These are phyloP conservation scores for Euglossa dilemma DNA, from an alignment of 1,140 invertebrate genomes.

Conservation along the genomic window DNA sequence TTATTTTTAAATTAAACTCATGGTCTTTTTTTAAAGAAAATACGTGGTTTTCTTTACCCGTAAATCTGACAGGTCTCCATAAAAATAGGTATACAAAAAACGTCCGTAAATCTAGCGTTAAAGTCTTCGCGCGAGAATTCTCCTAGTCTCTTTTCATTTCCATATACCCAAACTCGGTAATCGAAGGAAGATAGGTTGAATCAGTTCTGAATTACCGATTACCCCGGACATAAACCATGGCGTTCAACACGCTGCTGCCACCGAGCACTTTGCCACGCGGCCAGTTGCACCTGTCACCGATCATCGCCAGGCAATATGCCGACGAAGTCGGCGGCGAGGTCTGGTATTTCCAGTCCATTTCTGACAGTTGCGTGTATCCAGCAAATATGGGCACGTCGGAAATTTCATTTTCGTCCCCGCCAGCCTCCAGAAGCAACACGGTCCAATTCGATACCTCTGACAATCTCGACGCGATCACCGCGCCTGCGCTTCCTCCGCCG, in stretches of 20 bases:
- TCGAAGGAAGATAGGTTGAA: background rate
- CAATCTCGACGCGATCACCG: conserved; percentile 94
- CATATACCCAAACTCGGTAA: background rate
- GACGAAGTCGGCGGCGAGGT: conserved; percentile 88
- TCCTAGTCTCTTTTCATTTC: too few relatives aligned
- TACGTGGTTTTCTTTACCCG: too few relatives aligned
- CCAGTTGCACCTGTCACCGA: conserved; percentile 93
- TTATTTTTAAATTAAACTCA: too few relatives aligned
- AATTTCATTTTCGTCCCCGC: conserved; percentile 91
- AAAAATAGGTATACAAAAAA: too few relatives aligned
- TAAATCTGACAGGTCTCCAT: too few relatives aligned
- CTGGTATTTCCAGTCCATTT: conserved; percentile 96
- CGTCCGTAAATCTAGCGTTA: too few relatives aligned
- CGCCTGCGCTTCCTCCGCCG: conserved; percentile 95
- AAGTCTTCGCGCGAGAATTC: too few relatives aligned
- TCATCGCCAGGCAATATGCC: conserved; percentile 91
- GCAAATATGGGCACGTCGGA: conserved; percentile 90
- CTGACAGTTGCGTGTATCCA: conserved; percentile 89
- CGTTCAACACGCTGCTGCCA: conserved; percentile 97
- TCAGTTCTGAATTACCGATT: conserved; percentile 83
- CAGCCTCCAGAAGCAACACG: conserved; percentile 92
- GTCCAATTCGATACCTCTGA: conserved; percentile 91
- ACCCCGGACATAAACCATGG: conserved; percentile 97
- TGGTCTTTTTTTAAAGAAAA: too few relatives aligned
- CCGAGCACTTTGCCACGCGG: conserved; percentile 94